Base-by-base conservation (phyloP, 2,113 vertebrate species). In the Platycercus adscitus region DNA sequence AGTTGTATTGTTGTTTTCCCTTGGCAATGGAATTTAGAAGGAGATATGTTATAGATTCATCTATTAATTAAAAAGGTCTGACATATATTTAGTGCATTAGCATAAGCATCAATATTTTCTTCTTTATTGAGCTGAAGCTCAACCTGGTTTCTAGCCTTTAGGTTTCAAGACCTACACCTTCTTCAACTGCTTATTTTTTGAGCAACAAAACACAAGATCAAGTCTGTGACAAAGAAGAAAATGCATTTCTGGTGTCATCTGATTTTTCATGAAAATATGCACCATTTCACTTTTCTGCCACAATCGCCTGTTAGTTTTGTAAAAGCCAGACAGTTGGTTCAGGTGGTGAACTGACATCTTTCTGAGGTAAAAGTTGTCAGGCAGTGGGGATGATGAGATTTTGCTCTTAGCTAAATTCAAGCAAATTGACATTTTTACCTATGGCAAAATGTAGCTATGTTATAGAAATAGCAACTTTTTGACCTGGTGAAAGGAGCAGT, bases 371-470 rank as follows among this genome's bases (percentile, higher is more conserved):
- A 83, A 70, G 75, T 63, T 95, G 91, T 79, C 95, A 95, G 86
- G 88, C 43, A 5, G 37, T 17, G 52, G 77, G 13, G 68, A 84
- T 37, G 93, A 91, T 44, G 92, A 81, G 90, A 96, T 93, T 93
- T 96, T 93, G 86, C 92, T 96, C 86, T 92, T 87, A 91, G 93
- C 96, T 72, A 96, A 95, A 94, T 87, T 93, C 92, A 82, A 87
- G 81, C 77, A 85, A 95, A 81, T 35, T 91, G 92, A 94, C 92
- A 87, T 79, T 96, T 94, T 94, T 69, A 94, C 88, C 92, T 49
- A 2, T 79, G 88, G 92, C 88, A 92, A 92, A 96, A 94, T 49
- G 65, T 61, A 83, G 65, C 60, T 31, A 3, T 37, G 58, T 35
- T 86, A 83, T 77, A 61, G 61, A 81, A 92, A 56, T 9, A 94